Evolutionary conservation across 2,888 invertebrate species (phyloP).

Genomic region (Mamestra brassicae): DNA sequence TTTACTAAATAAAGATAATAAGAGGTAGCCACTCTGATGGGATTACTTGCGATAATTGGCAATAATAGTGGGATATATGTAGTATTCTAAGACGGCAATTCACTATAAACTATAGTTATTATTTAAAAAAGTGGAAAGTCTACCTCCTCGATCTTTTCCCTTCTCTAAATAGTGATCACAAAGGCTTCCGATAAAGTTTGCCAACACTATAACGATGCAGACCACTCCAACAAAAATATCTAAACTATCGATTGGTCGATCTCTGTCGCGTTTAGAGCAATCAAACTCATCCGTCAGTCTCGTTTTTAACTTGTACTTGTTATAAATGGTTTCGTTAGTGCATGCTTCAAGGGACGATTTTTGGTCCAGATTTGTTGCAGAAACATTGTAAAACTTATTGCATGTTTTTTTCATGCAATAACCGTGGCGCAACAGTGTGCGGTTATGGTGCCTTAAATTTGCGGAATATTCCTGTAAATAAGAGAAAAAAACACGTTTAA

Average conservation of each 20-base stretch:
- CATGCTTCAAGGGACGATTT: constrained; percentile 56
- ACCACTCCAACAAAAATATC: constrained; percentile 40
- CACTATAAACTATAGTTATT: too few species aligned
- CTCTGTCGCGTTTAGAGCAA: constrained; percentile 38
- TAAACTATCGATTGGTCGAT: constrained; percentile 23
- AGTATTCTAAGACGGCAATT: background rate
- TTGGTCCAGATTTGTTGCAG: constrained; percentile 51
- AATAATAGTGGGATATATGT: background rate
- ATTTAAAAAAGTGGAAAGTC: background rate
- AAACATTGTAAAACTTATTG: constrained; percentile 63
- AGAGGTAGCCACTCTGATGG: too few species aligned
- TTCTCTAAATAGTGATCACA: constrained; percentile 31
- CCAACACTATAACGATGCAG: constrained; percentile 30
- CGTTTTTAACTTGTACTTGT: constrained; percentile 51
- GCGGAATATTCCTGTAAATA: constrained; percentile 80
- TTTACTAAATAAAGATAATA: too few species aligned
- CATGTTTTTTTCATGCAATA: constrained; percentile 81
- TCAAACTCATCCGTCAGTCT: constrained; percentile 31
- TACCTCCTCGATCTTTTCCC: constrained; percentile 15
- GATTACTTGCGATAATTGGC: too few species aligned
- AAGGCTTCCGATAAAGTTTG: constrained; percentile 54
- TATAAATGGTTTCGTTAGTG: constrained; percentile 56
- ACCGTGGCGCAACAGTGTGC: constrained; percentile 80
- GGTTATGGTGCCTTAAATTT: constrained; percentile 80
- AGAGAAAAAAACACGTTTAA: background rate